Evolutionary conservation across 1,140 invertebrate species (phyloP).

Genomic region (Ceratina japonica): DNA sequence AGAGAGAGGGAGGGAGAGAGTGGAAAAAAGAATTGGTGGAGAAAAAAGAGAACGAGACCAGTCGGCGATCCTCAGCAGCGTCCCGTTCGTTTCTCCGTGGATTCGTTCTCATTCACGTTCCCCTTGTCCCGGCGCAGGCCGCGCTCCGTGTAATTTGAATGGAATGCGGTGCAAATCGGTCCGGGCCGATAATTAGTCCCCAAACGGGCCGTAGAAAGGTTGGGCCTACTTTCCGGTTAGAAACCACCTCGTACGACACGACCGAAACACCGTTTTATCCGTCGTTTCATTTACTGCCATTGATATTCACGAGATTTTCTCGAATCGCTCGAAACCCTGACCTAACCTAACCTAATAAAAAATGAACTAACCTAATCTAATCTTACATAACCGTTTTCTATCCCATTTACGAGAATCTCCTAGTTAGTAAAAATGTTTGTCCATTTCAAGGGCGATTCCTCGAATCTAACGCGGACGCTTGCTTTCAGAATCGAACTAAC

Average conservation of each 20-base stretch:
- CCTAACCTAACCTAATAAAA: too few relatives aligned
- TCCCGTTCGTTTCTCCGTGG: slow-evolving; percentile 38
- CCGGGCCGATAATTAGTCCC: not conserved
- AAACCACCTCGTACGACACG: not conserved
- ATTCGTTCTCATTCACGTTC: slow-evolving; percentile 32
- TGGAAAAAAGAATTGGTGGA: not conserved
- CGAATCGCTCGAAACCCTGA: too few relatives aligned
- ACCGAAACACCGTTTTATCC: not conserved
- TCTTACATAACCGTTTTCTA: not conserved
- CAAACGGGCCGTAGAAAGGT: not conserved
- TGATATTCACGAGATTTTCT: too few relatives aligned
- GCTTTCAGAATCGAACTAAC: too few relatives aligned
- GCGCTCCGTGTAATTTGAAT: slow-evolving; percentile 10
- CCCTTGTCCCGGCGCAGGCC: not conserved
- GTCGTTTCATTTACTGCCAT: not conserved
- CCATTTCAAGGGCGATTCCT: too few relatives aligned
- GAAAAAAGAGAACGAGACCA: slow-evolving; percentile 26
- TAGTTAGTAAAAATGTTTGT: too few relatives aligned
- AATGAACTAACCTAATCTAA: too few relatives aligned
- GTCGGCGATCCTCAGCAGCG: slow-evolving; percentile 25
- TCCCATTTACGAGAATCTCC: too few relatives aligned
- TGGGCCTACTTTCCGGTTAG: not conserved
- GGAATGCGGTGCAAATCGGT: not conserved
- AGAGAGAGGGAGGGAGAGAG: not conserved
- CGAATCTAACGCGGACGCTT: too few relatives aligned